These are phyloP conservation scores for Ischnus inquisitorius DNA, from an alignment of 2,888 invertebrate genomes.

Conservation along the genomic window DNA sequence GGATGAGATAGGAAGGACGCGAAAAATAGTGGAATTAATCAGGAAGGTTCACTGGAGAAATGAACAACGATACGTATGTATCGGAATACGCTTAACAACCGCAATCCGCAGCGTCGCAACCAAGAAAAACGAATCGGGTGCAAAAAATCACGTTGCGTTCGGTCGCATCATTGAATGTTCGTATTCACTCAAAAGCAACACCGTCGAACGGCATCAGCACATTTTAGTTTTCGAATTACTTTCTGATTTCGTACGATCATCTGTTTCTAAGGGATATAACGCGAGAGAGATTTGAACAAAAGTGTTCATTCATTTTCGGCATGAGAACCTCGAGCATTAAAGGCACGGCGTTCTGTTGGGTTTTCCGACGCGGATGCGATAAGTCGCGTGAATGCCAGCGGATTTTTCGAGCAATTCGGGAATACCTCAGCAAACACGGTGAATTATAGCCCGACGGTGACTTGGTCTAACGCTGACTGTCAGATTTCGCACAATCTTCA, in stretches of 20 bases:
- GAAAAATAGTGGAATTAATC: constrained; percentile 14
- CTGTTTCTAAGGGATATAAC: background rate
- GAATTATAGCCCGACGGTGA: background rate
- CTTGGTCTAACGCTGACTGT: background rate
- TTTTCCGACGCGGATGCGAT: background rate
- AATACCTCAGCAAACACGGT: background rate
- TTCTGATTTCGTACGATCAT: background rate
- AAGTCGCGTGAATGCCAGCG: constrained; percentile 5
- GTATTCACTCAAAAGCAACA: background rate
- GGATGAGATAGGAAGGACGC: background rate
- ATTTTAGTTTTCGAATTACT: background rate
- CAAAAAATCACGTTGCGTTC: background rate
- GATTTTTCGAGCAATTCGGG: background rate
- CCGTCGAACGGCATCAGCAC: background rate
- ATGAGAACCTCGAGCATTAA: background rate
- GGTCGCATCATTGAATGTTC: background rate
- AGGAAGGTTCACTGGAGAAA: background rate
- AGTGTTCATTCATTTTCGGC: background rate
- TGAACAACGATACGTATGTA: background rate
- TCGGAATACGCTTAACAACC: background rate
- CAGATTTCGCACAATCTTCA: background rate
- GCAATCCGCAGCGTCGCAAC: background rate
- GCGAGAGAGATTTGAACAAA: background rate
- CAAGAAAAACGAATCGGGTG: background rate
- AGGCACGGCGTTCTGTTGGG: background rate